Percentiles rank a stretch among this genome's conserved stretches.
These are phyloP conservation scores for Leucania comma DNA, from an alignment of 2,888 invertebrate species.

Conservation along the genomic window DNA sequence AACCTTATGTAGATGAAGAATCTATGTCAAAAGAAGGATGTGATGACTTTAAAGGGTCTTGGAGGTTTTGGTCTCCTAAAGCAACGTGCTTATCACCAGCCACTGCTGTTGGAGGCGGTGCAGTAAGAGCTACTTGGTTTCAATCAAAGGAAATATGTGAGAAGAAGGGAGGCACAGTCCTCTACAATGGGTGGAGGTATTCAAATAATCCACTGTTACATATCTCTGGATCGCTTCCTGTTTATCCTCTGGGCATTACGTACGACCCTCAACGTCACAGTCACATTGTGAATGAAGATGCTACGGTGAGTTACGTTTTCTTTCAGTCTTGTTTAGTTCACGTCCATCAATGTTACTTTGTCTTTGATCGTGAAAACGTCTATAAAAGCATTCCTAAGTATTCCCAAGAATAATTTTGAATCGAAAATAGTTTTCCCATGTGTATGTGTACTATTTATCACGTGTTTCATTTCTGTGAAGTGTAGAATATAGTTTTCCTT, in stretches of 20 bases:
- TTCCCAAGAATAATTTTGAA: conserved; percentile 33
- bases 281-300: conserved; percentile 70
- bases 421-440: conserved; percentile 23
- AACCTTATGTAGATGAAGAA: conserved; percentile 74
- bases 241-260: conserved; percentile 79
- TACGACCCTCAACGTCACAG: conserved; percentile 69
- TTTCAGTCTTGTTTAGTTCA: conserved; percentile 48
- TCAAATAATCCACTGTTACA: conserved; percentile 77
- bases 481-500: conserved; percentile 19
- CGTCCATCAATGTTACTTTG: conserved; percentile 51
- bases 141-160: conserved; percentile 79
- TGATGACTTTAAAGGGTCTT: conserved; percentile 68
- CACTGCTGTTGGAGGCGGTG: conserved; percentile 73
- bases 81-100: conserved; percentile 79
- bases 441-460: background rate
- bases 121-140: conserved; percentile 83
- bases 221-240: conserved; percentile 60
- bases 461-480: conserved; percentile 19
- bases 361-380: conserved; percentile 46
- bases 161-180: conserved; percentile 75
- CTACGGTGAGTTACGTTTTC: conserved; percentile 54
- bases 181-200: conserved; percentile 85
- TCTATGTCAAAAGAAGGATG: conserved; percentile 73
- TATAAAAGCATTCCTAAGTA: conserved; percentile 47
- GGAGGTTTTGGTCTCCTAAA: conserved; percentile 79